These are phyloP conservation scores for Rhysida immarginata DNA, from an alignment of 1,140 invertebrate species.

Conservation along the genomic window DNA sequence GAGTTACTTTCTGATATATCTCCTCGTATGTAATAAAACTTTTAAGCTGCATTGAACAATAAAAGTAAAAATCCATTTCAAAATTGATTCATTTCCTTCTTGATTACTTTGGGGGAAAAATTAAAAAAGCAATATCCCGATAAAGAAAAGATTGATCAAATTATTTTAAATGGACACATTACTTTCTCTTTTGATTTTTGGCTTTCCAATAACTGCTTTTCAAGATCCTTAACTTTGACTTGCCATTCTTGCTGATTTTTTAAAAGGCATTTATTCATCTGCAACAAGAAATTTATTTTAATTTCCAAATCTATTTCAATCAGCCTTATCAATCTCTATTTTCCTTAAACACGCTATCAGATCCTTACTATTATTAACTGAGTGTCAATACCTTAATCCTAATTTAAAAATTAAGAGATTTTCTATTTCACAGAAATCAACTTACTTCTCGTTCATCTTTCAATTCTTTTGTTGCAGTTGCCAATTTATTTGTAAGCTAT, in stretches of 20 bases:
- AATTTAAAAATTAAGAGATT: too few species aligned
- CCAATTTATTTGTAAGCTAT: conserved; percentile 9
- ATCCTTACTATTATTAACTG: too few species aligned
- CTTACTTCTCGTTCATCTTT: conserved; percentile 7
- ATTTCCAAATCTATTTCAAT: too few species aligned
- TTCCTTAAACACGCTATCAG: too few species aligned
- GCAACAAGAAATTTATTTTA: too few species aligned
- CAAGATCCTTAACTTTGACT: conserved; percentile 44
- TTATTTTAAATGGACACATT: conserved; percentile 3
- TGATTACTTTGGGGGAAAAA: not conserved
- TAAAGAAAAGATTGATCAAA: not conserved
- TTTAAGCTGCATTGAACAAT: too few species aligned
- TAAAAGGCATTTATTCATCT: conserved; percentile 37
- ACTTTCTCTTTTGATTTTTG: conserved; percentile 41
- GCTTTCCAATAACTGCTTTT: conserved; percentile 42
- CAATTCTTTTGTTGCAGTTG: conserved; percentile 16
- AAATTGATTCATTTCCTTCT: not conserved
- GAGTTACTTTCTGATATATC: too few species aligned
- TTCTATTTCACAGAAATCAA: too few species aligned
- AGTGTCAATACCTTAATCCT: too few species aligned
- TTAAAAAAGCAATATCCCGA: not conserved
- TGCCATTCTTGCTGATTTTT: conserved; percentile 65
- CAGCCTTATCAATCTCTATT: too few species aligned
- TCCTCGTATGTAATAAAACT: too few species aligned
- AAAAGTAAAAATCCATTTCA: not conserved